Evolutionary conservation across 2,888 invertebrate species (phyloP), one percentile per base, ranked within the genome.

Genomic region (Chirona hameri): DNA sequence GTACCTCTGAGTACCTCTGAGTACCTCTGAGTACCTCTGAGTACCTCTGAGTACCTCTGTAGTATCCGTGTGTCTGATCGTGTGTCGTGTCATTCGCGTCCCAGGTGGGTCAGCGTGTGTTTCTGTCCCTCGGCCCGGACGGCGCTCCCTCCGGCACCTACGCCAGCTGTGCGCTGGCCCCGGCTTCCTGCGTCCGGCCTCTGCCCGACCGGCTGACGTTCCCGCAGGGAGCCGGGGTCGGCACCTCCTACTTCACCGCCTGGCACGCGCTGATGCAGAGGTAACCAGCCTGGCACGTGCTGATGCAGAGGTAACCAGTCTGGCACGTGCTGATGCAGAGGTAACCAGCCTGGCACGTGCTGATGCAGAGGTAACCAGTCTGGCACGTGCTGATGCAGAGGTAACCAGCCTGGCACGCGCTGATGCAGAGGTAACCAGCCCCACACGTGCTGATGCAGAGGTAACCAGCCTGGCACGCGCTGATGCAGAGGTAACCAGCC

Each of bases 201-300:
- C 86, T 91, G 82, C 86, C 76, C 21, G 76, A 76, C 21, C 21
- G 76, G 76, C 76, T 91, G 31, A 87, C 87, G 9, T 90, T 89
- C 85, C 86, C 87, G 31, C 88, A 91, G 86, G 91, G 91, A 55
- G 90, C 91, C n/a, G 88, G 88, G 24, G 84, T 91, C 21, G 91
- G 90, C 39, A 87, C 90, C 7, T 90, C 91, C 0, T 91, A 90
- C 86, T 90, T 90, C 86, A 91, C 91, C 24, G 91, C 91, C 0
- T 90, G 90, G 86, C 87, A 90, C 84, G 90, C 91, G 3, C 86
- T 91, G 5, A 86, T 85, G 76, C 82, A 87, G 72, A 88, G 87
- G 90, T 90, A 87, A 86, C 52, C 52, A 18, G 52, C 12, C 15
- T 52, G 52, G 18, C 52, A 52, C 52, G 88, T 85, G 24, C 57